These are phyloP conservation scores for Boloria selene DNA, from an alignment of 2,888 invertebrate species.

Conservation along the genomic window DNA sequence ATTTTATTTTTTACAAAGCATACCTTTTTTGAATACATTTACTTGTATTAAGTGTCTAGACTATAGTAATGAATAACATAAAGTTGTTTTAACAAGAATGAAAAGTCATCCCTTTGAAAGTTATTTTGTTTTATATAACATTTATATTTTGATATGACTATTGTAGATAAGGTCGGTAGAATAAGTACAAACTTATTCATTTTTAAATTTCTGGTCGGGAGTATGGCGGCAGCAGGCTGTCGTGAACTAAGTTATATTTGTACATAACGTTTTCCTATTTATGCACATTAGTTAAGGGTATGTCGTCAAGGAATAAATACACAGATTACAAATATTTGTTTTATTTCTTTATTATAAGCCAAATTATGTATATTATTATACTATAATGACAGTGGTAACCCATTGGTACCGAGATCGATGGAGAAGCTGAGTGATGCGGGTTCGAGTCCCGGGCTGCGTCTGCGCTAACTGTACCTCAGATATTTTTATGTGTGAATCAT, in stretches of 20 bases:
- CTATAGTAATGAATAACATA: background rate
- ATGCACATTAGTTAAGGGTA: conserved; percentile 70
- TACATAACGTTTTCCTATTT: conserved; percentile 78
- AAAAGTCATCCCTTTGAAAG: background rate
- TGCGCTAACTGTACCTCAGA: too few species aligned
- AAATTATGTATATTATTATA: background rate
- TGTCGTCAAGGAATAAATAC: conserved; percentile 65
- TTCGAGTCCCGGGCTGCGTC: too few species aligned
- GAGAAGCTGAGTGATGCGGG: too few species aligned
- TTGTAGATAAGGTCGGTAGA: conserved; percentile 19
- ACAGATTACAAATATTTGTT: conserved; percentile 57
- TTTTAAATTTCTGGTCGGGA: conserved; percentile 21
- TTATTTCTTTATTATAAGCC: conserved; percentile 46
- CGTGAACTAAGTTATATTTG: conserved; percentile 46
- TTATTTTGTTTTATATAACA: conserved; percentile 7
- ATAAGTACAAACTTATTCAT: conserved; percentile 22
- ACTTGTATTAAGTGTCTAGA: background rate
- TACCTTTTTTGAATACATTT: background rate
- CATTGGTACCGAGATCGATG: too few species aligned
- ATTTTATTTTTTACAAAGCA: background rate
- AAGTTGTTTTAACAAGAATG: conserved; percentile 1
- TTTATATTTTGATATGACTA: conserved; percentile 25
- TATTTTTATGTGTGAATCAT: too few species aligned
- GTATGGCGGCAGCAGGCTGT: conserved; percentile 36
- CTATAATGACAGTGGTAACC: too few species aligned